Percentiles rank a stretch among this genome's conserved stretches.
Evolutionary conservation across 2,797 vertebrate genomes (phyloP).

Genomic region (Monodelphis domestica): DNA sequence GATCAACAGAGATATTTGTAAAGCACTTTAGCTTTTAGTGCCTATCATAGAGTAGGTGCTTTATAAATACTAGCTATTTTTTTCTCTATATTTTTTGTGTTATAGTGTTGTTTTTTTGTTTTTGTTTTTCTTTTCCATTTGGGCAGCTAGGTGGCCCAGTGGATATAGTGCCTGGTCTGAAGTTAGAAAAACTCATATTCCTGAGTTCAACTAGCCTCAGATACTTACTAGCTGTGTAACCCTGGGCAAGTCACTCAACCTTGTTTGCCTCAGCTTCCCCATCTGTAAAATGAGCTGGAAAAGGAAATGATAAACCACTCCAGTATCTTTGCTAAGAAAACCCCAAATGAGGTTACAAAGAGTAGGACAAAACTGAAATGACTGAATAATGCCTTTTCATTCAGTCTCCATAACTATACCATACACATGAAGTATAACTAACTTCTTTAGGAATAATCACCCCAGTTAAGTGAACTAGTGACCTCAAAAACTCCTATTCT

Average conservation of each 20-base stretch:
- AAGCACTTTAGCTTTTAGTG: background rate
- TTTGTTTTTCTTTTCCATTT: background rate
- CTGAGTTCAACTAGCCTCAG: background rate
- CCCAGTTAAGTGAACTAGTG: background rate
- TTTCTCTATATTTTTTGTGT: background rate
- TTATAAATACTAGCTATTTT: background rate
- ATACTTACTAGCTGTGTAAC: background rate
- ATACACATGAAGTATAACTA: background rate
- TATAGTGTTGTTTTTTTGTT: background rate
- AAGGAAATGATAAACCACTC: background rate
- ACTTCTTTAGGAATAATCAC: background rate
- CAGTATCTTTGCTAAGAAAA: background rate
- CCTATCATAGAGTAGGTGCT: background rate
- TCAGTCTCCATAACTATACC: background rate
- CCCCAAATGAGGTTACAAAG: background rate
- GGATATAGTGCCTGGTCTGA: background rate
- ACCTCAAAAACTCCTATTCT: background rate
- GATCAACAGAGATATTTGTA: background rate
- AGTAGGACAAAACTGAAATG: background rate
- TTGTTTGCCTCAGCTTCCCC: conserved; percentile 30
- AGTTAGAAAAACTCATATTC: background rate
- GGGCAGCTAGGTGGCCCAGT: background rate
- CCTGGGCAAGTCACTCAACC: background rate
- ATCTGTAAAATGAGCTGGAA: conserved; percentile 1
- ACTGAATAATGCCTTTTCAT: background rate